Conservation (phyloP, 2,113 vertebrate genomes). For the Poecile atricapillus region DNA sequence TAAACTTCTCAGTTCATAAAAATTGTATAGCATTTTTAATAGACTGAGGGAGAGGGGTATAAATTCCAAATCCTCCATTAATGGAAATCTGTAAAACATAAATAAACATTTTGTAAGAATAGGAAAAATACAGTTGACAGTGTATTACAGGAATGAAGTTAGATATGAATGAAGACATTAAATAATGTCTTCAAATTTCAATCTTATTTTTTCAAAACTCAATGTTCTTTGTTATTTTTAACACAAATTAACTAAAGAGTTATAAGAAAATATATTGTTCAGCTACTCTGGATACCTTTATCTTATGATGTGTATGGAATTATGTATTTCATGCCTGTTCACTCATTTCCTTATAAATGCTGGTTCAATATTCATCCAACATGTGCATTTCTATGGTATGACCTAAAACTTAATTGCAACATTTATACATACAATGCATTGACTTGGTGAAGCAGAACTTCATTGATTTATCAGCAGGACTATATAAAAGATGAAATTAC, state of each 20-base stretch:
- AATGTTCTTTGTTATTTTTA: background rate
- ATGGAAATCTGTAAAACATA: background rate
- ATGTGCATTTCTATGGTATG: background rate
- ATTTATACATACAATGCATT: too few species aligned
- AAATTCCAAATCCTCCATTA: background rate
- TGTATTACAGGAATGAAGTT: background rate
- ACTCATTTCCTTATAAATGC: background rate
- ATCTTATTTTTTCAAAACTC: background rate
- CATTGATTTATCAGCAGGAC: background rate
- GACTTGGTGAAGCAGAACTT: background rate
- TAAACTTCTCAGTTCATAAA: background rate
- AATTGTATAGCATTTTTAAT: background rate
- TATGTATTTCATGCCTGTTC: background rate
- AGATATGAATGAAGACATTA: too few species aligned
- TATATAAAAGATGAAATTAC: background rate
- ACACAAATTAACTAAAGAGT: background rate
- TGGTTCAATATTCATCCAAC: background rate
- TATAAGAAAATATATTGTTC: background rate
- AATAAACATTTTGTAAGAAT: background rate
- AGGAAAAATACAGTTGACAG: background rate
- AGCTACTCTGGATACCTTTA: background rate
- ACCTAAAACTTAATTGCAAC: background rate
- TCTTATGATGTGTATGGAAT: background rate
- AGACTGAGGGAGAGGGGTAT: fast-evolving
- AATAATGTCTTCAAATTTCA: background rate